Conservation (phyloP, 2,797 vertebrate species). For the Phrynocephalus guinanensis region DNA sequence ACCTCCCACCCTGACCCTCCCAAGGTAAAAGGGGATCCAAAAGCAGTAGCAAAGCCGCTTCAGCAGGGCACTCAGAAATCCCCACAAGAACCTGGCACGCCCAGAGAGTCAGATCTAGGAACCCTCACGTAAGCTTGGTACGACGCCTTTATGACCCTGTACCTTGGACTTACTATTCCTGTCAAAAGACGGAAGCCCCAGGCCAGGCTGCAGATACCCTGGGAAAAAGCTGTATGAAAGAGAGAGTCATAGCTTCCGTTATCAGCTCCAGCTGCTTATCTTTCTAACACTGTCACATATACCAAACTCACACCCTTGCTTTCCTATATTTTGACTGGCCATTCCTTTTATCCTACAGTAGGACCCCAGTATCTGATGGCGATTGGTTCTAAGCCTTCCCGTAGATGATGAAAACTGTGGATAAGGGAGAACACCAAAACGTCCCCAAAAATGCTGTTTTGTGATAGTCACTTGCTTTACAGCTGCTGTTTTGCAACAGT, state of each 20-base stretch:
- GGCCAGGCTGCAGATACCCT: neutral
- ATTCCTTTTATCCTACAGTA: neutral
- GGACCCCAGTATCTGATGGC: no score
- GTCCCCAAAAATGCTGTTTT: no score
- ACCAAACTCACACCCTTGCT: neutral
- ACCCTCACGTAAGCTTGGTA: neutral
- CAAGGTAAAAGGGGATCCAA: neutral
- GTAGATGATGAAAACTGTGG: no score
- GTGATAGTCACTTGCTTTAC: no score
- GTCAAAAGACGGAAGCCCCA: neutral
- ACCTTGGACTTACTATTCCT: neutral
- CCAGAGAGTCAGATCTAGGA: neutral
- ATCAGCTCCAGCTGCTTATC: neutral
- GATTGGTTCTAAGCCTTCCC: no score
- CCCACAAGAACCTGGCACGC: rapidly evolving
- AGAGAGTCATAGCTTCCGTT: neutral
- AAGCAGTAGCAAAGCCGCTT: slow-evolving; percentile 7
- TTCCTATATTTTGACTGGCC: no score
- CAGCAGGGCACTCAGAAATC: neutral
- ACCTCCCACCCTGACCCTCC: neutral
- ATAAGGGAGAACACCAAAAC: no score
- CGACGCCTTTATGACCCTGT: neutral
- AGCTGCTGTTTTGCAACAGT: no score
- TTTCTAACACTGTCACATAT: neutral
- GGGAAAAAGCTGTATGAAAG: neutral